These are phyloP conservation scores for Drosophila anomalata DNA, from an alignment of 2,888 invertebrate species.

Conservation along the genomic window DNA sequence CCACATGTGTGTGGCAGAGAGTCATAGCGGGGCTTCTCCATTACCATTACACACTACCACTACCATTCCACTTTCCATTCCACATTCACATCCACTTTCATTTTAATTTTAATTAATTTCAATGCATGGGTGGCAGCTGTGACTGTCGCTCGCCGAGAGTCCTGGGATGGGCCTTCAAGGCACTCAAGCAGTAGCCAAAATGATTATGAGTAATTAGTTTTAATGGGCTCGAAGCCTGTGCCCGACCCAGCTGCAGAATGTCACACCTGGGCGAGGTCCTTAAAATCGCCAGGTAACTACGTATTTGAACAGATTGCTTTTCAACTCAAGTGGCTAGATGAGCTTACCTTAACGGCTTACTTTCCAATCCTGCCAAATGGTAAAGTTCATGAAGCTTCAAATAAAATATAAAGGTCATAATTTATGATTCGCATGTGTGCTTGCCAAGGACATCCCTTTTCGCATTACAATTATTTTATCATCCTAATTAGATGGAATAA, in stretches of 20 bases:
- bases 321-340: constrained; percentile 4
- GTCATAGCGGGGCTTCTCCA: constrained; percentile 16
- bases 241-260: constrained; percentile 26
- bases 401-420: neutral
- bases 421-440: neutral
- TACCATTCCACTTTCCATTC: constrained; percentile 7
- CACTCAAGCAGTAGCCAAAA: constrained; percentile 36
- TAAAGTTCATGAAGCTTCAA: neutral
- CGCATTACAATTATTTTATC: neutral
- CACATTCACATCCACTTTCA: constrained; percentile 20
- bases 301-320: constrained; percentile 9
- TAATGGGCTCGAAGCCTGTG: constrained; percentile 43
- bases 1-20: constrained; percentile 45
- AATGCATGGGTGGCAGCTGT: constrained; percentile 37
- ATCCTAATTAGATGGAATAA: constrained; percentile 2
- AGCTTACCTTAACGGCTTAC: constrained; percentile 12
- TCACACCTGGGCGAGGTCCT: constrained; percentile 23
- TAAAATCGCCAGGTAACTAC: neutral
- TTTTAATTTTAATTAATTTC: constrained; percentile 68
- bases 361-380: constrained; percentile 1
- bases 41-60: constrained; percentile 22
- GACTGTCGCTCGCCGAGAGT: constrained; percentile 25
- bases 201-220: constrained; percentile 54
- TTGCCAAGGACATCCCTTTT: neutral
- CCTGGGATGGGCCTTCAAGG: constrained; percentile 5